Evolutionary conservation across 64 coral and sea anemone genomes (phyloP).

Genomic region (Pocillopora damicornis): DNA sequence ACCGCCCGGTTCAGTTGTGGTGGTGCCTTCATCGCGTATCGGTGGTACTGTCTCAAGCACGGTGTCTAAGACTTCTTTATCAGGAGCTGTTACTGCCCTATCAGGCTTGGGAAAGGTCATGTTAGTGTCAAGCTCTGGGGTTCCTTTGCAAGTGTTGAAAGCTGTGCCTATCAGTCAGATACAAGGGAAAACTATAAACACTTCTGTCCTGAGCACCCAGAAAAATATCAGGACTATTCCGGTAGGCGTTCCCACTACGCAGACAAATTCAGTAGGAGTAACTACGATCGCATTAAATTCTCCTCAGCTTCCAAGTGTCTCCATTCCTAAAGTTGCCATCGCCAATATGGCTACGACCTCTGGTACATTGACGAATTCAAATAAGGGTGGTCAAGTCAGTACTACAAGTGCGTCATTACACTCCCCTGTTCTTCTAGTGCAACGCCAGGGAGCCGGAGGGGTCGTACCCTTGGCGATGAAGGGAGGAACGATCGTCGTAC

Average conservation of each 20-base stretch:
- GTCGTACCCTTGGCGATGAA: slow-evolving; percentile 1
- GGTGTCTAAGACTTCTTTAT: slow-evolving; percentile 12
- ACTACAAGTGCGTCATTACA: slow-evolving; percentile 12
- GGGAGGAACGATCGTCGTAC: neutral
- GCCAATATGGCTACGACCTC: neutral
- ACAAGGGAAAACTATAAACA: slow-evolving; percentile 2
- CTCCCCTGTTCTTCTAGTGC: slow-evolving; percentile 6
- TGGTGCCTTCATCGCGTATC: neutral
- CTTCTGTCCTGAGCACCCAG: neutral
- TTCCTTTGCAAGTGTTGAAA: slow-evolving; percentile 20
- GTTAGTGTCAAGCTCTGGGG: slow-evolving; percentile 21
- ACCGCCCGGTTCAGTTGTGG: neutral
- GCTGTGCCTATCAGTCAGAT: neutral
- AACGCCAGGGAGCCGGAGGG: slow-evolving; percentile 8
- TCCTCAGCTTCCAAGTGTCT: neutral
- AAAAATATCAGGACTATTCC: neutral
- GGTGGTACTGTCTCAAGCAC: neutral
- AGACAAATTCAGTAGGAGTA: neutral
- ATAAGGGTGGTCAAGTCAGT: neutral
- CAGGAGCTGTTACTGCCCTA: neutral
- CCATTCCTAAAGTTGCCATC: slow-evolving; percentile 1
- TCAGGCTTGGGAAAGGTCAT: slow-evolving; percentile 32
- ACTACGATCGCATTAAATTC: neutral
- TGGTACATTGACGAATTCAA: neutral
- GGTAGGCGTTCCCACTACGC: neutral